Conservation (phyloP, 2,888 invertebrate species). For the Endotricha flammealis region DNA sequence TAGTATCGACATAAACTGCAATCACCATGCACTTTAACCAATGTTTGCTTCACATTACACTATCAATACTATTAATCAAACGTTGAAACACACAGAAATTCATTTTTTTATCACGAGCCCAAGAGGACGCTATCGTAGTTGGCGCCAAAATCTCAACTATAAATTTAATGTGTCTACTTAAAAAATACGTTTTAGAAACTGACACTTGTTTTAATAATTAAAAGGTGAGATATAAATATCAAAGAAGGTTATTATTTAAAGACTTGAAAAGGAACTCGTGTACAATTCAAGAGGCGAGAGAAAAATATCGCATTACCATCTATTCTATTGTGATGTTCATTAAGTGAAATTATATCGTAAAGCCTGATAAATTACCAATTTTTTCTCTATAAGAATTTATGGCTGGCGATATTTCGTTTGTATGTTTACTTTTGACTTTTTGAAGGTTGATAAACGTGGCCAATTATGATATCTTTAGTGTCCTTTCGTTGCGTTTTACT, state of each 20-base stretch:
- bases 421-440: conserved; percentile 19
- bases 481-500: not conserved
- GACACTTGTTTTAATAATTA: too few species aligned
- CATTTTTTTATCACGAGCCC: too few species aligned
- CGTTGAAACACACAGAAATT: too few species aligned
- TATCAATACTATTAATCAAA: too few species aligned
- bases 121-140: too few species aligned
- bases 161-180: too few species aligned
- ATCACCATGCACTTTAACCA: too few species aligned
- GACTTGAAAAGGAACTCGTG: not conserved
- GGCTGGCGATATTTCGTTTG: conserved; percentile 27
- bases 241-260: not conserved
- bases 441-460: conserved; percentile 19
- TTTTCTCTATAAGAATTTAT: conserved; percentile 29
- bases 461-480: conserved; percentile 14
- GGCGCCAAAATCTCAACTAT: too few species aligned
- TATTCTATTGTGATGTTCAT: conserved; percentile 28
- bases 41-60: too few species aligned
- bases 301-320: conserved; percentile 18
- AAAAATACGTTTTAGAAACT: too few species aligned
- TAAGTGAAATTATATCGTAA: conserved; percentile 31
- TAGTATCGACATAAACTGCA: too few species aligned
- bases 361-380: conserved; percentile 35
- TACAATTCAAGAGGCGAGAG: conserved; percentile 17
- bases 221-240: too few species aligned